Evolutionary conservation across 1,140 invertebrate genomes (phyloP).

Genomic region (Heliconius melpomene): DNA sequence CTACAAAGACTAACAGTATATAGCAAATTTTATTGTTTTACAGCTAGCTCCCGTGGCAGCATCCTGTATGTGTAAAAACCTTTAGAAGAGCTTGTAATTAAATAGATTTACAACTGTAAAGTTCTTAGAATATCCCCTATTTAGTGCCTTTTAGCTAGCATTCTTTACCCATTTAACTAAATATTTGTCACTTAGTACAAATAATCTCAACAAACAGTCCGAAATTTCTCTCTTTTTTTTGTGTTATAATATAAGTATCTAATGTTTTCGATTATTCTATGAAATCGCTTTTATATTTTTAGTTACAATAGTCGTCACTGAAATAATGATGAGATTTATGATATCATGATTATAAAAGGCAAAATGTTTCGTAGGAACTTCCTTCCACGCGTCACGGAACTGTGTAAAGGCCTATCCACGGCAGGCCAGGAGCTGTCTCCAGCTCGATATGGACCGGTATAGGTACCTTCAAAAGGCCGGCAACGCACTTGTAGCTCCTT

Average conservation of each 20-base stretch:
- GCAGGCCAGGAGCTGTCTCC: no score
- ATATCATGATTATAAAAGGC: no score
- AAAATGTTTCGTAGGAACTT: no score
- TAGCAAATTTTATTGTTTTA: conserved; percentile 75
- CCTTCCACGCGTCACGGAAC: no score
- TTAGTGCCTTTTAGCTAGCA: conserved; percentile 30
- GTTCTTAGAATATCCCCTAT: conserved; percentile 56
- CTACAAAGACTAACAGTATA: conserved; percentile 63
- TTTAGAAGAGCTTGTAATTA: conserved; percentile 52
- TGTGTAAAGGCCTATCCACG: no score
- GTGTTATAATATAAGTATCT: not conserved
- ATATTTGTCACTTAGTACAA: conserved; percentile 43
- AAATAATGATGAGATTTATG: no score
- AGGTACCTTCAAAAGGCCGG: no score
- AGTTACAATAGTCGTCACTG: no score
- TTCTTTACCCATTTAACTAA: conserved; percentile 33
- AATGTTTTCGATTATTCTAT: conserved; percentile 6
- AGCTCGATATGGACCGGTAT: no score
- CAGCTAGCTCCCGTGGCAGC: conserved; percentile 66
- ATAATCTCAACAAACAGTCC: conserved; percentile 35
- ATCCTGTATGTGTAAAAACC: conserved; percentile 60
- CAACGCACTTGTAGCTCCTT: no score
- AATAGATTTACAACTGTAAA: conserved; percentile 63
- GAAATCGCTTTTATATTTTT: not conserved
- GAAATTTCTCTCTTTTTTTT: conserved; percentile 29